These are phyloP conservation scores for Megamerina dolium DNA, from an alignment of 2,888 invertebrate species.

Conservation along the genomic window DNA sequence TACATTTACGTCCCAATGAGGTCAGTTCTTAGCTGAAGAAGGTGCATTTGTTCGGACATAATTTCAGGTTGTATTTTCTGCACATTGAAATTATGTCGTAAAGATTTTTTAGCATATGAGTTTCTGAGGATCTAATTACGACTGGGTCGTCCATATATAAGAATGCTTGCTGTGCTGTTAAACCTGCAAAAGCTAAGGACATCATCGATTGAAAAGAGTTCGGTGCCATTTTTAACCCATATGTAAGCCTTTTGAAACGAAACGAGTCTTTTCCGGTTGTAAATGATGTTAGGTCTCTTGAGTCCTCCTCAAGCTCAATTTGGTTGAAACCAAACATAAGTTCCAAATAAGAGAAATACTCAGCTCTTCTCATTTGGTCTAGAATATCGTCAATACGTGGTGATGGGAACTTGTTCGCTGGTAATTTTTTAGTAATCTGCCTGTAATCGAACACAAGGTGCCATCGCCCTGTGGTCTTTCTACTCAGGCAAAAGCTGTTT, in stretches of 20 bases:
- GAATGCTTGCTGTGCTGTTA: constrained; percentile 4
- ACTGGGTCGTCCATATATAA: constrained; percentile 9
- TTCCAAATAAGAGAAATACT: constrained; percentile 8
- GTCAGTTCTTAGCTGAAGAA: constrained; percentile 13
- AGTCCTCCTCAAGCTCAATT: constrained; percentile 4
- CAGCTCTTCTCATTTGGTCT: not conserved
- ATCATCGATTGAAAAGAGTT: constrained; percentile 12
- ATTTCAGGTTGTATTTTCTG: constrained; percentile 11
- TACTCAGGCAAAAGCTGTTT: no score
- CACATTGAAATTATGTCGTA: constrained; percentile 6
- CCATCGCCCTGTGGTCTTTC: no score
- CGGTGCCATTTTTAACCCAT: constrained; percentile 5
- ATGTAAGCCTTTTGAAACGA: constrained; percentile 7
- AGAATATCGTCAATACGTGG: no score
- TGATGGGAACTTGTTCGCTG: no score
- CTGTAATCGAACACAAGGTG: no score
- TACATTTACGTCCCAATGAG: constrained; percentile 56
- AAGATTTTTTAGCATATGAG: constrained; percentile 10
- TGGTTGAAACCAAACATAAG: constrained; percentile 9
- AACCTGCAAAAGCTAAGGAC: constrained; percentile 6
- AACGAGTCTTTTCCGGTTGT: constrained; percentile 8
- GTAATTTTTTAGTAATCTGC: no score
- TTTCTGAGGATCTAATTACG: constrained; percentile 10
- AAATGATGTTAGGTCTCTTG: constrained; percentile 5
- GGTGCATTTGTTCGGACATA: constrained; percentile 57